Conservation (phyloP, 2,797 vertebrate species). For the Poeciliopsis turneri region DNA sequence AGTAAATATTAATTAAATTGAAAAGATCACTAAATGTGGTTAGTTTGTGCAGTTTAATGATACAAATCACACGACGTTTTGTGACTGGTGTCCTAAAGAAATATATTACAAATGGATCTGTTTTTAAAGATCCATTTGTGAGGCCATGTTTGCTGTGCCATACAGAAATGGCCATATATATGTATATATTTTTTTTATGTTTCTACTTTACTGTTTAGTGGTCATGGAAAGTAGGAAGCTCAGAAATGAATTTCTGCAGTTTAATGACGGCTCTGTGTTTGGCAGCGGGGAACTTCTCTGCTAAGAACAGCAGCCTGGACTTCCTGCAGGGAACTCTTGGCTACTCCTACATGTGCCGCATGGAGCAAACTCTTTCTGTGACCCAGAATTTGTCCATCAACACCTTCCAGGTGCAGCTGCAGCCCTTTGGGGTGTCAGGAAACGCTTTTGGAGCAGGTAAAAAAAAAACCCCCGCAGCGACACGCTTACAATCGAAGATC, state of each 20-base stretch:
- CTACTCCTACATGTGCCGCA: slow-evolving; percentile 89
- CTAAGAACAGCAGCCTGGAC: slow-evolving; percentile 80
- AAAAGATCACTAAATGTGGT: no score
- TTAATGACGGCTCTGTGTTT: not conserved
- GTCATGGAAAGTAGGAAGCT: not conserved
- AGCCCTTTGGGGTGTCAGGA: slow-evolving; percentile 87
- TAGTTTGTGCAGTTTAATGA: no score
- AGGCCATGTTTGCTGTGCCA: no score
- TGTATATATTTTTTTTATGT: not conserved
- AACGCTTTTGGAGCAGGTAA: slow-evolving; percentile 90
- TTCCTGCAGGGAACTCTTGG: slow-evolving; percentile 85
- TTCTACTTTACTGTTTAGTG: not conserved
- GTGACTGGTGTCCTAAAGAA: no score
- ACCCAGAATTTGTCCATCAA: slow-evolving; percentile 79
- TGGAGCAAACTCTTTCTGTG: slow-evolving; percentile 84
- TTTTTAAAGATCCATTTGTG: no score
- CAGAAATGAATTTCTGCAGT: not conserved
- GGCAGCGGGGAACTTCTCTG: slow-evolving; percentile 49
- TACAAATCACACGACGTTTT: no score
- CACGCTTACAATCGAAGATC: no score
- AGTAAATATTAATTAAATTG: no score
- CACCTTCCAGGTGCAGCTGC: slow-evolving; percentile 88
- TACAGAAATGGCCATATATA: no score
- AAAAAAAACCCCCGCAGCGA: not conserved
- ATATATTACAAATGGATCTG: no score